Evolutionary conservation across 2,113 vertebrate species (phyloP).

Genomic region (Festucalex cinctus): DNA sequence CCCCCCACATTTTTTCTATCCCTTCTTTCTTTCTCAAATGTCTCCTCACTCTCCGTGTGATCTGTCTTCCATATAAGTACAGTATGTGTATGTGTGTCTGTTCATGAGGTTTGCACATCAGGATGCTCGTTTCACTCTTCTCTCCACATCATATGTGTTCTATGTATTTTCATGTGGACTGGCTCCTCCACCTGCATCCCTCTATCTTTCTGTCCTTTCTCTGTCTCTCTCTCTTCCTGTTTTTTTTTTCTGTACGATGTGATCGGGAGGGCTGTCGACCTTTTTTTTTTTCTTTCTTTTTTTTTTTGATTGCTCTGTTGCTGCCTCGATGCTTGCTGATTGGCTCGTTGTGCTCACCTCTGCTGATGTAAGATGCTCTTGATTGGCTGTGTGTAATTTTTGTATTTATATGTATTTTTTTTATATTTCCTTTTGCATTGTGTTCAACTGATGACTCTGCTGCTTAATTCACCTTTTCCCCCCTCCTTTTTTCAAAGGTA

Average conservation of each 20-base stretch:
- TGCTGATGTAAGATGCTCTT: constrained; percentile 70
- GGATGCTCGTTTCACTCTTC: constrained; percentile 60
- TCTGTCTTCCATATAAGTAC: constrained; percentile 35
- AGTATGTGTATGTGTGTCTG: constrained; percentile 50
- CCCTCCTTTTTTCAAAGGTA: constrained; percentile 50
- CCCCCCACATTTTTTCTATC: constrained; percentile 54
- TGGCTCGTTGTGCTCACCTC: constrained; percentile 72
- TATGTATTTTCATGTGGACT: constrained; percentile 68
- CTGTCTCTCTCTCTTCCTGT: constrained; percentile 46
- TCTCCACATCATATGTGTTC: constrained; percentile 56
- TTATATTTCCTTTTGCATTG: constrained; percentile 64
- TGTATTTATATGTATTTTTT: constrained; percentile 62
- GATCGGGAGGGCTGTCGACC: constrained; percentile 64
- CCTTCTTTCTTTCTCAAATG: constrained; percentile 22
- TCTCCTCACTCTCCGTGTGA: constrained; percentile 39
- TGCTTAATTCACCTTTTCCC: constrained; percentile 69
- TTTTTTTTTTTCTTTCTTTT: constrained; percentile 67
- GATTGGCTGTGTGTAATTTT: constrained; percentile 73
- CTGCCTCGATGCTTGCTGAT: constrained; percentile 79
- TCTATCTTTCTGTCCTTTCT: constrained; percentile 57
- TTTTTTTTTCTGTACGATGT: constrained; percentile 60
- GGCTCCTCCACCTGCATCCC: constrained; percentile 65
- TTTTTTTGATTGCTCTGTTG: constrained; percentile 65
- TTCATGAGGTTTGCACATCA: constrained; percentile 56
- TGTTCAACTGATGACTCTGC: constrained; percentile 65